Evolutionary conservation across 2,888 invertebrate species (phyloP).

Genomic region (Psylliodes chrysocephalus): DNA sequence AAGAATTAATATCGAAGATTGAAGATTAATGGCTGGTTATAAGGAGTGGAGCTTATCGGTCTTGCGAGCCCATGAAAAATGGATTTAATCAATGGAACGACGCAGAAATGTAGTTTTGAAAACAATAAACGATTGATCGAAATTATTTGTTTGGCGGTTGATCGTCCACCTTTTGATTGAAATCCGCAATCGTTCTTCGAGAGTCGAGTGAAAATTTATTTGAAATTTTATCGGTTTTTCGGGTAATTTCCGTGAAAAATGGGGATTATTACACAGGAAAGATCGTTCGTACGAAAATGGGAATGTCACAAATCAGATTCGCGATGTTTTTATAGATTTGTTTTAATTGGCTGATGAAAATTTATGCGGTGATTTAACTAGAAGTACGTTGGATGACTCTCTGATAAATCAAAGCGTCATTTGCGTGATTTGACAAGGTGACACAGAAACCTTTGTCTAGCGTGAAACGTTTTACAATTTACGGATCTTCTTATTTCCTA

Average conservation of each 20-base stretch:
- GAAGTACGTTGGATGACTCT: too few species aligned
- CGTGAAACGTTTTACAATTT: too few species aligned
- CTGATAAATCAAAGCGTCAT: too few species aligned
- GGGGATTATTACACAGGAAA: not conserved
- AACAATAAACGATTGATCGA: constrained; percentile 42
- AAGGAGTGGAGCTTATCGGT: constrained; percentile 30
- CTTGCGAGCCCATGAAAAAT: constrained; percentile 26
- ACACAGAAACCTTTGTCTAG: too few species aligned
- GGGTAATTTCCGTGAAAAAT: not conserved
- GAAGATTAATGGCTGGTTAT: constrained; percentile 28
- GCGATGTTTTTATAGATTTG: not conserved
- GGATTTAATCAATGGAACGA: constrained; percentile 33
- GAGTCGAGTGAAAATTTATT: constrained; percentile 11
- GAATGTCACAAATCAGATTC: constrained; percentile 3
- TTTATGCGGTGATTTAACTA: too few species aligned
- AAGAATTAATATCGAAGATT: constrained; percentile 32
- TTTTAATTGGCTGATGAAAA: too few species aligned
- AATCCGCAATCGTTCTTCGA: constrained; percentile 19
- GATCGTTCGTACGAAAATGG: not conserved
- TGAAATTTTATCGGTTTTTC: constrained; percentile 1
- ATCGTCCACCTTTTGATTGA: constrained; percentile 38
- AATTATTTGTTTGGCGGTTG: constrained; percentile 44
- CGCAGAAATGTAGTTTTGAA: constrained; percentile 26
- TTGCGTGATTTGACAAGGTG: too few species aligned
- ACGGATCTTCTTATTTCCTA: too few species aligned